phyloP scores from a whole-genome alignment of 1,140 invertebrate species.

The Lerema accius region DNA sequence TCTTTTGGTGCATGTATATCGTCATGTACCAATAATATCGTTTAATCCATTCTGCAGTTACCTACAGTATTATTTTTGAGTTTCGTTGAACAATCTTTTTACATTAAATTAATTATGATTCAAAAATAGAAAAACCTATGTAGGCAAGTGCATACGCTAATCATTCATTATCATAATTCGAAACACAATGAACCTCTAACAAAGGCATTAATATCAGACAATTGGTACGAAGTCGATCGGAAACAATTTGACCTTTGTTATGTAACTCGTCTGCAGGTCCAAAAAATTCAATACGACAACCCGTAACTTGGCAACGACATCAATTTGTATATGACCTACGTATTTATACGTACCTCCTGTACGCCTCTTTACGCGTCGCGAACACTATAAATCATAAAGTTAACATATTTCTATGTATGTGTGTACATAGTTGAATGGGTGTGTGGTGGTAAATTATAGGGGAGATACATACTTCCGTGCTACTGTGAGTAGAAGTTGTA shows the following conservation, averaged over 20 bases:
- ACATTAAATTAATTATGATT: too few species aligned
- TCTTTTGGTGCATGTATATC: too few species aligned
- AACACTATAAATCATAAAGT: slow-evolving; percentile 29
- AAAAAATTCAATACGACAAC: slow-evolving; percentile 28
- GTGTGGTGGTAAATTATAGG: slow-evolving; percentile 24
- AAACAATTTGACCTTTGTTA: neutral
- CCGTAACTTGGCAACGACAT: slow-evolving; percentile 22
- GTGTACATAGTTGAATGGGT: slow-evolving; percentile 15
- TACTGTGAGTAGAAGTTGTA: slow-evolving; percentile 4
- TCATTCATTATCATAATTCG: too few species aligned
- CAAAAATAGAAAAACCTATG: too few species aligned
- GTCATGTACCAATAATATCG: too few species aligned
- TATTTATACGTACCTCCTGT: slow-evolving; percentile 10
- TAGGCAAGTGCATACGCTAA: too few species aligned
- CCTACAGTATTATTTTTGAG: too few species aligned
- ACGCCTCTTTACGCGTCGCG: slow-evolving; percentile 27
- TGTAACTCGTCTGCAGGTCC: neutral
- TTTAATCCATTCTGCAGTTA: too few species aligned
- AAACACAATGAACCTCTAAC: too few species aligned
- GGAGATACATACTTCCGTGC: neutral
- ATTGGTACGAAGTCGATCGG: neutral
- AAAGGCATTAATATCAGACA: too few species aligned
- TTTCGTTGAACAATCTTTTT: too few species aligned
- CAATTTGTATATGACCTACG: slow-evolving; percentile 15
- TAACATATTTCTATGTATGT: slow-evolving; percentile 17